phyloP scores from a whole-genome alignment of 2,113 vertebrate species.

The Cyprinodon tularosa region DNA sequence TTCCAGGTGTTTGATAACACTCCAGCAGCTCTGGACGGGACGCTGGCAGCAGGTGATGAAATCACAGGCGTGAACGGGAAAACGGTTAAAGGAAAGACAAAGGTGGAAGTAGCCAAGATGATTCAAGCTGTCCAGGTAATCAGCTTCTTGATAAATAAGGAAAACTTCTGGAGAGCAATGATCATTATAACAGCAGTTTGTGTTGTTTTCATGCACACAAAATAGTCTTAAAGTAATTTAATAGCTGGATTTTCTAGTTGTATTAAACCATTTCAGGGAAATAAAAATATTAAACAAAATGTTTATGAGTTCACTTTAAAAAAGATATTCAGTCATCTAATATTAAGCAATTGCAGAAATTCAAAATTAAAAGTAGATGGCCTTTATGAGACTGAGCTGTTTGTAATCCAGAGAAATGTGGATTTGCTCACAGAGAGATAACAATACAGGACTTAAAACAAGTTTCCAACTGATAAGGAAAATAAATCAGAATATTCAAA shows the following conservation, averaged over 20 bases:
- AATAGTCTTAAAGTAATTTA: background rate
- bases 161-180: background rate
- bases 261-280: background rate
- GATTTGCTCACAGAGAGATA: too few relatives aligned
- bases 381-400: background rate
- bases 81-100: constrained; percentile 96
- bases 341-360: too few relatives aligned
- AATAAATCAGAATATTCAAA: too few relatives aligned
- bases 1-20: constrained; percentile 97
- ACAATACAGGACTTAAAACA: too few relatives aligned
- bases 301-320: too few relatives aligned
- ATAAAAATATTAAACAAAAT: background rate
- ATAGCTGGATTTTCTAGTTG: background rate
- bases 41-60: constrained; percentile 94
- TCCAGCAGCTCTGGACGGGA: constrained; percentile 90
- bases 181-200: background rate
- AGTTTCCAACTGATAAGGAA: too few relatives aligned
- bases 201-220: background rate
- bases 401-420: background rate
- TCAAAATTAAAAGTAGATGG: background rate
- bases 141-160: background rate
- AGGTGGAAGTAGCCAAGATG: constrained; percentile 99
- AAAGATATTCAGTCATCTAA: too few relatives aligned
- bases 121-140: constrained; percentile 96
- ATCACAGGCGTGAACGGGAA: constrained; percentile 96